A percentile compares a stretch with the other conserved stretches of the same genome.
phyloP scores from a whole-genome alignment of 2,888 invertebrate genomes.

The Odontocerum albicorne region DNA sequence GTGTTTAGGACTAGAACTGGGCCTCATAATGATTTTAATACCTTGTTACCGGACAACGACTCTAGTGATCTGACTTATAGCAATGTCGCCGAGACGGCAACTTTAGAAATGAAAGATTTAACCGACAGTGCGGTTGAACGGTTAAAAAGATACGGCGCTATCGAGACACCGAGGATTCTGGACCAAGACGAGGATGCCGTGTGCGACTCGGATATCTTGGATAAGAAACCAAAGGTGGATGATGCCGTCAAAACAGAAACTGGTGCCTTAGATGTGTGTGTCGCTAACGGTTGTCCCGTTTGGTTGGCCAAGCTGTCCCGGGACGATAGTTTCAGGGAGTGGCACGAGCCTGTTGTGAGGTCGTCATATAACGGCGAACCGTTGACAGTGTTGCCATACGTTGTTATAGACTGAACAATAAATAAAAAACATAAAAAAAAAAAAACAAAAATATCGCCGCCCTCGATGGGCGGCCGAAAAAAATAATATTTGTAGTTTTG shows the following conservation, averaged over 20 bases:
- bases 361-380: conserved; percentile 75
- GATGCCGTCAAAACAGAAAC: neutral
- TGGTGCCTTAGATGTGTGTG: conserved; percentile 31
- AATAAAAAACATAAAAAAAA: neutral
- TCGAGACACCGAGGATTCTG: conserved; percentile 5
- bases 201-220: conserved; percentile 30
- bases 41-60: neutral
- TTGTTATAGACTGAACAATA: conserved; percentile 81
- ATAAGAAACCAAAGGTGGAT: conserved; percentile 21
- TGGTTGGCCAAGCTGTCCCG: conserved; percentile 44
- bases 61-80: conserved; percentile 6
- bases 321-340: conserved; percentile 74
- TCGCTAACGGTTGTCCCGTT: conserved; percentile 30
- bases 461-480: neutral
- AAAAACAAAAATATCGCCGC: neutral
- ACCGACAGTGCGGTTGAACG: conserved; percentile 17
- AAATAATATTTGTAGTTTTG: neutral
- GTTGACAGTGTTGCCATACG: conserved; percentile 94
- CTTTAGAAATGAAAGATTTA: conserved; percentile 19
- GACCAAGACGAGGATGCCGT: conserved; percentile 19
- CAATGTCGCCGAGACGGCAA: conserved; percentile 8
- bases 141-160: conserved; percentile 15
- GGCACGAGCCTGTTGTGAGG: conserved; percentile 84
- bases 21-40: no score
- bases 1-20: conserved; percentile 40